Conservation (phyloP, 1,140 invertebrate species). For the Drosophila fuyamai region DNA sequence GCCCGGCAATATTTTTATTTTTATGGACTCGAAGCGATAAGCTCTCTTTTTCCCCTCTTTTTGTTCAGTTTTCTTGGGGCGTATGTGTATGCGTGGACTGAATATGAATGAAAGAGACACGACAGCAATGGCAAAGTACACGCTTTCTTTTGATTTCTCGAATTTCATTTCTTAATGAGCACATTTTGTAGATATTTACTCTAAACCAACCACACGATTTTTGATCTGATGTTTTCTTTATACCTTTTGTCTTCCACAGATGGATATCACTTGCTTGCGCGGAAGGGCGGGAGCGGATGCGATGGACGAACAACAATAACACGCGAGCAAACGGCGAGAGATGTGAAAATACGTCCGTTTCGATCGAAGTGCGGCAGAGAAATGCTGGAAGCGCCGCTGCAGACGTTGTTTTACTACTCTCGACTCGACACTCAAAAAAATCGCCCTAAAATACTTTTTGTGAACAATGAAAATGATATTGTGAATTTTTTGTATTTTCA, state of each 20-base stretch:
- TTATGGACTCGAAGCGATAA: slow-evolving; percentile 38
- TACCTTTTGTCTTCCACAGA: slow-evolving; percentile 39
- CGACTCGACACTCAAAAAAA: slow-evolving; percentile 3
- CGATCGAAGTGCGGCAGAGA: slow-evolving; percentile 65
- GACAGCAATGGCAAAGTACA: slow-evolving; percentile 74
- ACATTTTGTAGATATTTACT: slow-evolving; percentile 43
- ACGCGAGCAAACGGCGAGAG: slow-evolving; percentile 44
- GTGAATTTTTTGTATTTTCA: too few species aligned
- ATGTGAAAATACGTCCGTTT: slow-evolving; percentile 41
- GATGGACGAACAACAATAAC: slow-evolving; percentile 42
- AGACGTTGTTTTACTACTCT: slow-evolving; percentile 22
- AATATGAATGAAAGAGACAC: slow-evolving; percentile 78
- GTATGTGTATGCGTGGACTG: slow-evolving; percentile 52
- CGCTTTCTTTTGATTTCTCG: slow-evolving; percentile 65
- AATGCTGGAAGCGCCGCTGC: slow-evolving; percentile 46
- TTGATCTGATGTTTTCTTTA: slow-evolving; percentile 24
- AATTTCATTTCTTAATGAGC: slow-evolving; percentile 26
- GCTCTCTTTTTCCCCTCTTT: slow-evolving; percentile 20
- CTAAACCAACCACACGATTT: slow-evolving; percentile 34
- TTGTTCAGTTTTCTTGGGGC: slow-evolving; percentile 32
- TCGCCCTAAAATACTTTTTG: background rate
- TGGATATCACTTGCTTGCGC: slow-evolving; percentile 35
- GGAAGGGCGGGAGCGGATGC: slow-evolving; percentile 23
- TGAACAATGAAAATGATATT: too few species aligned
- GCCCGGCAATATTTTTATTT: slow-evolving; percentile 46